Percentiles rank a stretch among this genome's conserved stretches.
Evolutionary conservation across 1,140 invertebrate genomes (phyloP).

Genomic region (Eciton burchellii): DNA sequence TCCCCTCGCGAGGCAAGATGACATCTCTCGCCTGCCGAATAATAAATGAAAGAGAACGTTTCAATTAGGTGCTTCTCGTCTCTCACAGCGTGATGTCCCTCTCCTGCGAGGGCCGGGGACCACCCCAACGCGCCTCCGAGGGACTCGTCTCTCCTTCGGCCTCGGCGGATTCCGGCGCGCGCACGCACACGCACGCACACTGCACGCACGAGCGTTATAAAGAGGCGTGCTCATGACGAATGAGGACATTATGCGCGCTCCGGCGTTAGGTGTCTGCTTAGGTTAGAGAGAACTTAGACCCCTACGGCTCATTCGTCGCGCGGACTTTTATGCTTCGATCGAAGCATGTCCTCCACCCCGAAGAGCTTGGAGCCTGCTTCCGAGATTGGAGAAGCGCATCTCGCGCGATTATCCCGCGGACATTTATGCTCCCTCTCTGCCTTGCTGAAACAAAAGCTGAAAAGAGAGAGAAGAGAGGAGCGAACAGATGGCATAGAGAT

Average conservation of each 20-base stretch:
- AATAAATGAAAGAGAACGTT: conserved; percentile 82
- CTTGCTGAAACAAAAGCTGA: too few relatives aligned
- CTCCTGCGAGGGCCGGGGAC: conserved; percentile 63
- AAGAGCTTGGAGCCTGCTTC: too few relatives aligned
- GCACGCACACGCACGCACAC: not conserved
- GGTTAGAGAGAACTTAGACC: conserved; percentile 67
- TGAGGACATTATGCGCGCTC: conserved; percentile 76
- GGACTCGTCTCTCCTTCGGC: conserved; percentile 38
- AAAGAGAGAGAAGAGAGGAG: too few relatives aligned
- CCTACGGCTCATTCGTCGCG: conserved; percentile 47
- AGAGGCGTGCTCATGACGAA: conserved; percentile 76
- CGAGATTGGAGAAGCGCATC: too few relatives aligned
- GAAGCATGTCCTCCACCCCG: too few relatives aligned
- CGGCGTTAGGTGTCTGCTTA: conserved; percentile 75
- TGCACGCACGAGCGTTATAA: conserved; percentile 47
- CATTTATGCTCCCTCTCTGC: too few relatives aligned
- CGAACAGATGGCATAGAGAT: too few relatives aligned
- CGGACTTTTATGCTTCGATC: too few relatives aligned
- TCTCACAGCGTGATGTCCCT: conserved; percentile 79
- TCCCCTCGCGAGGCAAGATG: conserved; percentile 72
- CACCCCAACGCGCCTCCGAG: conserved; percentile 70
- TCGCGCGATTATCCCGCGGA: too few relatives aligned
- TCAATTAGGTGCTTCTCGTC: conserved; percentile 81
- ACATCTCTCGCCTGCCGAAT: conserved; percentile 77
- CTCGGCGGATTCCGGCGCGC: conserved; percentile 16